Evolutionary conservation across 2,888 invertebrate genomes (phyloP), one percentile per base, ranked within the genome.

Genomic region (Creontiades dilutus): DNA sequence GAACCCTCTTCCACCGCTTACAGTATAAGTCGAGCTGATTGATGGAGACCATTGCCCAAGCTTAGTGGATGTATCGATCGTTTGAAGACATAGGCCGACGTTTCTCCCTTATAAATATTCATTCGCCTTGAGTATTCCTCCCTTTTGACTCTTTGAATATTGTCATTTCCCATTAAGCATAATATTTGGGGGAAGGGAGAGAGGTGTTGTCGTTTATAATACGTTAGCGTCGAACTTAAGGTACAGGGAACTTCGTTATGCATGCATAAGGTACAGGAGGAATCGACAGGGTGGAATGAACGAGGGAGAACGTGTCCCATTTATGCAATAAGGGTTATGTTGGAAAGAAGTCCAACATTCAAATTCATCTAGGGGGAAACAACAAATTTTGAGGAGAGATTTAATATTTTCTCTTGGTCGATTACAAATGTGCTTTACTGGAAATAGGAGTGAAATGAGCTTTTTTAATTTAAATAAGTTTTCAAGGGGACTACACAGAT

Each of bases 101-200:
- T 68, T 68, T 23, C 23, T 12, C 3, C 23, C 68, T 68, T 68
- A 68, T 68, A 68, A 68, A 68, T 68, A 68, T 68, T 68, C 68
- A 68, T 12, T 52, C 68, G 23, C 68, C 13, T 23, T 61, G n/a
- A 19, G n/a, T n/a, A 19, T 61, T 61, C 61, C 68, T 37, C 37
- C 23, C 68, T 23, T 68, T 19, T 23, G 23, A 23, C 9, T 23
- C 19, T 68, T 23, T 5, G 68, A 23, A 68, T 68, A 68, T 68
- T 68, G 68, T 68, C 68, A 27, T 68, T 68, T 9, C 68, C 5
- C 61, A 19, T 68, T 68, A 68, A 0, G 27, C 68, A 12, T 7
- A 11, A 23, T 19, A 68, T 23, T 23, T 12, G 5, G 68, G 23
- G 23, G 7, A n/a, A n/a, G 16, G n/a, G n/a, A n/a, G 16, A n/a